phyloP scores from a whole-genome alignment of 2,888 invertebrate species.

The Seira musarum region DNA sequence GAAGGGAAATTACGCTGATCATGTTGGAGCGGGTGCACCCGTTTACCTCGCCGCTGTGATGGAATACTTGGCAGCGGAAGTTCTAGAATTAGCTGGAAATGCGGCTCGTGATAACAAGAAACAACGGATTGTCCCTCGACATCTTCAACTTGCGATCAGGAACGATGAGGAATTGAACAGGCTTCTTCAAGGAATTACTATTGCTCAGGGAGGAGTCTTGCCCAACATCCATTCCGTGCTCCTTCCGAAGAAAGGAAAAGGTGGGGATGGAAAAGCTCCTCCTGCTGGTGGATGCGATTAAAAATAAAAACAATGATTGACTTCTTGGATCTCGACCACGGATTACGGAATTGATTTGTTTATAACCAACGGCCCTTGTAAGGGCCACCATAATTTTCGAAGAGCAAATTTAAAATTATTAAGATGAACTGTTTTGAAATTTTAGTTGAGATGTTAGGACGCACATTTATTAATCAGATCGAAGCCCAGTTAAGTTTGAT shows the following conservation, averaged over 20 bases:
- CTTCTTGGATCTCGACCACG: no score
- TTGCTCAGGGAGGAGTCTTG: constrained; percentile 88
- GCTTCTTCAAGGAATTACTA: constrained; percentile 83
- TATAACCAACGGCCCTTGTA: constrained; percentile 31
- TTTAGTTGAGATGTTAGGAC: no score
- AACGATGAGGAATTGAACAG: constrained; percentile 89
- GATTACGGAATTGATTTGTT: background rate
- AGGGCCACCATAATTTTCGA: no score
- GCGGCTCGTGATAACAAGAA: constrained; percentile 81
- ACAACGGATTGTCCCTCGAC: constrained; percentile 82
- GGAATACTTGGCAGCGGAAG: constrained; percentile 47
- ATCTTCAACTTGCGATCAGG: constrained; percentile 84
- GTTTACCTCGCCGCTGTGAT: constrained; percentile 48
- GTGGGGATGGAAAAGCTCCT: no score
- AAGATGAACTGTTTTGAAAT: no score
- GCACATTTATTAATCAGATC: no score
- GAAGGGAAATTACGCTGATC: constrained; percentile 76
- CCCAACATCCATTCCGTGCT: constrained; percentile 85
- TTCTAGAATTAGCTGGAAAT: constrained; percentile 72
- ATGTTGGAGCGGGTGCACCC: constrained; percentile 44
- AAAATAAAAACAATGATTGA: no score
- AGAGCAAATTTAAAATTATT: no score
- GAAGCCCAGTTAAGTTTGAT: no score
- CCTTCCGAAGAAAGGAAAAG: constrained; percentile 77
- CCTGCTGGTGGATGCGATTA: background rate